phyloP scores from a whole-genome alignment of 2,113 vertebrate genomes.

The Prunella himalayana region DNA sequence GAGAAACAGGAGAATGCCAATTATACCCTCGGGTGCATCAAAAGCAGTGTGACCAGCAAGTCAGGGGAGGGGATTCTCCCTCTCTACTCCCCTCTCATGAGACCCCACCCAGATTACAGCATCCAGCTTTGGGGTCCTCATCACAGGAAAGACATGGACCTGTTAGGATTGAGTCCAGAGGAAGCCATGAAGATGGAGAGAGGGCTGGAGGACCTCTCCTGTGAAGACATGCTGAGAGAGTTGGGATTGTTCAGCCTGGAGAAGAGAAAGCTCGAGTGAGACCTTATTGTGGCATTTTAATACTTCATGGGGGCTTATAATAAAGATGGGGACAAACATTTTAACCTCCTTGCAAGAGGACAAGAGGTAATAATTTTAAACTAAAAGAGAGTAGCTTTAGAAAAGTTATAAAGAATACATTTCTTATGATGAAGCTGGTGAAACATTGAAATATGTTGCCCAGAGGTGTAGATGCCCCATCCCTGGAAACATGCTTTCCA shows the following conservation, averaged over 20 bases:
- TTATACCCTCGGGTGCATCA: not conserved
- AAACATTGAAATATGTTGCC: not conserved
- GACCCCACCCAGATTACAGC: not conserved
- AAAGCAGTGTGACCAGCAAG: not conserved
- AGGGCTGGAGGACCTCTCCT: not conserved
- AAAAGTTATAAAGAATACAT: not conserved
- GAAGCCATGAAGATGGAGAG: not conserved
- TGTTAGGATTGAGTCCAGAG: not conserved
- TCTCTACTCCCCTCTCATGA: not conserved
- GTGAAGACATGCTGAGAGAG: not conserved
- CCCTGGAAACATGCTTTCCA: not conserved
- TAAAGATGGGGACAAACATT: not conserved
- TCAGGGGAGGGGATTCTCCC: not conserved
- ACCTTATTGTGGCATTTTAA: not conserved
- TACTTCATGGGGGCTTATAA: not conserved
- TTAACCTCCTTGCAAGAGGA: not conserved
- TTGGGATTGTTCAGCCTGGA: not conserved
- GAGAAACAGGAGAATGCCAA: not conserved
- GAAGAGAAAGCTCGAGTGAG: not conserved
- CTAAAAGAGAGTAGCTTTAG: not conserved
- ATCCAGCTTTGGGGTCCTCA: not conserved
- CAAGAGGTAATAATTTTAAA: not conserved
- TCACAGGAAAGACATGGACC: not conserved
- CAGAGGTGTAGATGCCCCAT: not conserved
- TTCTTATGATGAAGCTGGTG: not conserved